Conservation (phyloP, 2,797 vertebrate genomes). For the Rhinogobio ventralis region DNA sequence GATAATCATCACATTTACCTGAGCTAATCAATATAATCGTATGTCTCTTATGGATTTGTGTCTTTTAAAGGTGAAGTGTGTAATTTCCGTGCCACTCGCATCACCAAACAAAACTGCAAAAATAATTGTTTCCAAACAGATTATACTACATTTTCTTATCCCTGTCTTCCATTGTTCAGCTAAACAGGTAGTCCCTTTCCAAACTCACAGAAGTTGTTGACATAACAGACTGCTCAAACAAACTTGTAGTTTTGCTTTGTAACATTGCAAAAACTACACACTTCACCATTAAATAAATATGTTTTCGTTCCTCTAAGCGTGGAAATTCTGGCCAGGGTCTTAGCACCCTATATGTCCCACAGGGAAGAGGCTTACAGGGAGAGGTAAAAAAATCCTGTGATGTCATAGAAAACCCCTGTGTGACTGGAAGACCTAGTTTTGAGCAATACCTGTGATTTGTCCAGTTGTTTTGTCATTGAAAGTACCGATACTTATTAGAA, state of each 20-base stretch:
- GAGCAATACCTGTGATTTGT: slow-evolving; percentile 10
- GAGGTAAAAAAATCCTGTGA: slow-evolving; percentile 74
- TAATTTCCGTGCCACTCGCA: neutral
- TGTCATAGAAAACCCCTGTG: slow-evolving; percentile 44
- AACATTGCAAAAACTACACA: slow-evolving; percentile 1
- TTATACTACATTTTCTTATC: neutral
- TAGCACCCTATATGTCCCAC: slow-evolving; percentile 64
- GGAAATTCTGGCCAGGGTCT: slow-evolving; percentile 69
- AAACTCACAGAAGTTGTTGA: neutral
- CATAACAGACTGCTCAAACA: neutral
- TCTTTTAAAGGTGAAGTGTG: slow-evolving; percentile 32
- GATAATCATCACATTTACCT: slow-evolving; percentile 14
- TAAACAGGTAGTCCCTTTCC: neutral
- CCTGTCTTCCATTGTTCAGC: neutral
- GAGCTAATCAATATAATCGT: neutral
- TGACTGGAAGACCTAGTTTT: slow-evolving; percentile 9
- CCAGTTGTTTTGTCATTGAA: slow-evolving; percentile 3
- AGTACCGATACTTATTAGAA: neutral
- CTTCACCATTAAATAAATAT: slow-evolving; percentile 73
- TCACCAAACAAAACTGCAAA: neutral
- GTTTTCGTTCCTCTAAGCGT: slow-evolving; percentile 75
- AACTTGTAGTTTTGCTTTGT: neutral
- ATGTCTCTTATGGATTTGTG: neutral
- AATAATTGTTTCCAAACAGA: neutral
- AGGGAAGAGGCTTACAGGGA: slow-evolving; percentile 70